Conservation (phyloP, 2,888 invertebrate species). For the Nemotelus pantherinus region DNA sequence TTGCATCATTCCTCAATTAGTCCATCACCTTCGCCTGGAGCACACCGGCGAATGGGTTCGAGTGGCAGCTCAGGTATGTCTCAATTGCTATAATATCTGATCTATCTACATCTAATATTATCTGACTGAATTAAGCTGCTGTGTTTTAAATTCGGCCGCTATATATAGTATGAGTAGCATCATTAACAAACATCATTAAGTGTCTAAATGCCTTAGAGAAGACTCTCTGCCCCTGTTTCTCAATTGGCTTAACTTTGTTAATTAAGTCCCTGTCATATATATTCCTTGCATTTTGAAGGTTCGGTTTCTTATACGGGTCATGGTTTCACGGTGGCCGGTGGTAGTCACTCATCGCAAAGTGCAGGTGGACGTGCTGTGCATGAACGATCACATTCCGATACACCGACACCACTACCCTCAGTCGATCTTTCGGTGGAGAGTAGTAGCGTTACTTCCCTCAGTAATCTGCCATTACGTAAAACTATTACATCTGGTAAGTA, state of each 20-base stretch:
- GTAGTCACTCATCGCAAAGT: not conserved
- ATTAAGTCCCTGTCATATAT: not conserved
- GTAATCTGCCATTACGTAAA: slow-evolving; percentile 88
- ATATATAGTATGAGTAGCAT: too few species aligned
- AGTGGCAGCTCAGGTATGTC: slow-evolving; percentile 61
- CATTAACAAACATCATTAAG: too few species aligned
- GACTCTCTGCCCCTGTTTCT: too few species aligned
- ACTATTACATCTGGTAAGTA: slow-evolving; percentile 75
- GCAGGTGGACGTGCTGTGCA: slow-evolving; percentile 73
- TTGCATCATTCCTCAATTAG: slow-evolving; percentile 55
- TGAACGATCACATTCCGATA: slow-evolving; percentile 90
- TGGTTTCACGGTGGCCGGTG: slow-evolving; percentile 46
- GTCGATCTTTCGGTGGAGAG: slow-evolving; percentile 94
- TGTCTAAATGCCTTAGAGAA: too few species aligned
- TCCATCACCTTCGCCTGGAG: slow-evolving; percentile 66
- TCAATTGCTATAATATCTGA: too few species aligned
- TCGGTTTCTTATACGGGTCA: slow-evolving; percentile 51
- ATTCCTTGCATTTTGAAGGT: slow-evolving; percentile 40
- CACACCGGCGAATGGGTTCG: slow-evolving; percentile 72
- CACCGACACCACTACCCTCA: slow-evolving; percentile 82
- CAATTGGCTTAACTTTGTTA: not conserved
- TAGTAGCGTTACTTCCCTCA: slow-evolving; percentile 92
- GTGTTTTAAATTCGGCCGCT: too few species aligned
- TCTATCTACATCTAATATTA: too few species aligned
- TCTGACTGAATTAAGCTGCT: too few species aligned